These are phyloP conservation scores for Halcyon badia DNA, from an alignment of 2,797 vertebrate species.

Conservation along the genomic window DNA sequence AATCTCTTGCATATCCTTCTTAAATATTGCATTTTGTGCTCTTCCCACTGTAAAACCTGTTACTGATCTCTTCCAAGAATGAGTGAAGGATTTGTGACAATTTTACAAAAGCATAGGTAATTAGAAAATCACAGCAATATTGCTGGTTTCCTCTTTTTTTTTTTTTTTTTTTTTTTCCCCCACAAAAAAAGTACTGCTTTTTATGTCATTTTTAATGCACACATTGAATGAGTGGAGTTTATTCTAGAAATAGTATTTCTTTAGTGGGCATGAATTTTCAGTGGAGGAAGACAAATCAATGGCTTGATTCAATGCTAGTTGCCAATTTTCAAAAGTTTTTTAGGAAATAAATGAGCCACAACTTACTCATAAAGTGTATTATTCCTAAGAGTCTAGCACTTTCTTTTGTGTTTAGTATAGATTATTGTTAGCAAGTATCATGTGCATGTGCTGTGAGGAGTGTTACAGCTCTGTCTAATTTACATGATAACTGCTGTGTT, in stretches of 20 bases:
- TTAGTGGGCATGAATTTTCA: neutral
- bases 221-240: neutral
- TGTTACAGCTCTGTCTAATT: neutral
- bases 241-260: neutral
- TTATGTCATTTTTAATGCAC: neutral
- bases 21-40: constrained; percentile 32
- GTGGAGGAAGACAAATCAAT: neutral
- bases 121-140: constrained; percentile 4
- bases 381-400: neutral
- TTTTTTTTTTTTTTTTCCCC: no score
- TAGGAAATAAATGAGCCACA: neutral
- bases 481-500: neutral
- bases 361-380: neutral
- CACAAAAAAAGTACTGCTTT: neutral
- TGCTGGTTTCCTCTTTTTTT: neutral
- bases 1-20: constrained; percentile 62
- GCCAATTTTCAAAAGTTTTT: neutral
- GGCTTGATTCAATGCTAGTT: neutral
- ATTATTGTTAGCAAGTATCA: neutral
- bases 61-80: constrained; percentile 13
- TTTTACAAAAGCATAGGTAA: constrained; percentile 11
- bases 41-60: constrained; percentile 19
- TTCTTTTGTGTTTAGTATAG: neutral
- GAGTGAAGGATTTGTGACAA: constrained; percentile 31
- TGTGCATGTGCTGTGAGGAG: neutral